Percentiles rank a stretch among this genome's conserved stretches.
Evolutionary conservation across 2,797 vertebrate species (phyloP).

Genomic region (Gallirallus australis): DNA sequence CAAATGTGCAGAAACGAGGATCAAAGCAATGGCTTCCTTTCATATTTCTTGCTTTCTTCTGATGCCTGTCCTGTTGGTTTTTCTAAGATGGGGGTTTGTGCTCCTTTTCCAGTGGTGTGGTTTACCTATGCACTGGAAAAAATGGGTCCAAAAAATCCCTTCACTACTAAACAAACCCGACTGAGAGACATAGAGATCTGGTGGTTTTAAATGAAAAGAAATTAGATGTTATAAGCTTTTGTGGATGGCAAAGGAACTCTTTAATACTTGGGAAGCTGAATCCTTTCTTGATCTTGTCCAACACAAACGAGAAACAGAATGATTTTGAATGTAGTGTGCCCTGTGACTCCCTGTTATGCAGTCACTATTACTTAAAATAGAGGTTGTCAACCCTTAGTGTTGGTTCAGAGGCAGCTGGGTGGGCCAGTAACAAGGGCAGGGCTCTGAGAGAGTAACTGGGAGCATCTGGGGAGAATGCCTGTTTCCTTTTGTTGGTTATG

Average conservation of each 20-base stretch:
- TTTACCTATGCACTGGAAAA: conserved; percentile 11
- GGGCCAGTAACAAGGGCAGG: background rate
- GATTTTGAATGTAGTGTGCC: conserved; percentile 47
- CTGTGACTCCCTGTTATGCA: background rate
- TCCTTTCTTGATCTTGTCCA: conserved; percentile 56
- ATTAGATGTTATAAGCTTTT: conserved; percentile 42
- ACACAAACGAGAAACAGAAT: conserved; percentile 43
- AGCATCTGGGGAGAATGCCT: background rate
- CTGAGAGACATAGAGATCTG: background rate
- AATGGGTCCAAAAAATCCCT: background rate
- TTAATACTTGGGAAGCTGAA: conserved; percentile 63
- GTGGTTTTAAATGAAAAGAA: conserved; percentile 68
- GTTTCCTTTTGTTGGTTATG: background rate
- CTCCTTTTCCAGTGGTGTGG: background rate
- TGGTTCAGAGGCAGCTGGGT: background rate
- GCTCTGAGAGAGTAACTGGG: background rate
- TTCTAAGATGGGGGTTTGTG: background rate
- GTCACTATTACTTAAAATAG: background rate
- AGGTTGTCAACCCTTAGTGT: background rate
- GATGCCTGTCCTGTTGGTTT: background rate
- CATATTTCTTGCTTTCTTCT: background rate
- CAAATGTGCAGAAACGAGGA: background rate
- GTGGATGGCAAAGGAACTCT: conserved; percentile 62
- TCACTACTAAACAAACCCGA: background rate
- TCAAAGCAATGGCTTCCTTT: background rate